Evolutionary conservation across 64 coral and sea anemone genomes (phyloP), one percentile per base, ranked within the genome.

Genomic region (Hydrozoanthus tunicans): DNA sequence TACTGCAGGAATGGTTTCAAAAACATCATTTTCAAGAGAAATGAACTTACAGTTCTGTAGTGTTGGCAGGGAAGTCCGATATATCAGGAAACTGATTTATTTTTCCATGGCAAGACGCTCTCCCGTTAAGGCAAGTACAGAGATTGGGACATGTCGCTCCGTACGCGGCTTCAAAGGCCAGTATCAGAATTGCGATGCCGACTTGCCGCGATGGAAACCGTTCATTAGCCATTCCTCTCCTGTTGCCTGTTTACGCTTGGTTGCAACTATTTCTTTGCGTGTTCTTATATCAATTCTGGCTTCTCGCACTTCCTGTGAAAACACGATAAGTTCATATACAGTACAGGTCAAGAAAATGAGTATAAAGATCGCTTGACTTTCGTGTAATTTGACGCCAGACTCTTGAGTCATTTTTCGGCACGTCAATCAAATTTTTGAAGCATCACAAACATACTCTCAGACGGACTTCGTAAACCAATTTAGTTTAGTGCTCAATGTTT

Each of bases 1-100:
- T 43, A 43, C 32, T 43, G 32, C 32, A 43, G 32, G 32, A 43
- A 43, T 43, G 32, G 2, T 43, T 43, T 43, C 32, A 43, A 43
- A 43, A 43, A 43, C 32, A 43, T 43, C 32, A 2, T 43, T 43
- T 43, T 43, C 32, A 43, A 43, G 32, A 43, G 32, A 43, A 43
- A 43, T 43, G 32, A 51, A 88, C 84, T 88, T 75, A 88, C 84
- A 88, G 73, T 59, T 88, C 56, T 53, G 84, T 88, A 60, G 84
- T 88, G 26, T 88, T 88, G 56, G 13, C 12, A 62, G 84, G 84
- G 73, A 88, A 24, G 0, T 74, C 68, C 55, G 2, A 2, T 26
- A 73, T 59, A 55, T 70, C 23, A 43, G 84, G 84, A 61, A 88
- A 88, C n/a, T 9, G 51, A 10, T 52, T 73, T 7, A 88, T 27